Conservation (phyloP, 2,888 invertebrate genomes). For the Diachrysia chrysitis region DNA sequence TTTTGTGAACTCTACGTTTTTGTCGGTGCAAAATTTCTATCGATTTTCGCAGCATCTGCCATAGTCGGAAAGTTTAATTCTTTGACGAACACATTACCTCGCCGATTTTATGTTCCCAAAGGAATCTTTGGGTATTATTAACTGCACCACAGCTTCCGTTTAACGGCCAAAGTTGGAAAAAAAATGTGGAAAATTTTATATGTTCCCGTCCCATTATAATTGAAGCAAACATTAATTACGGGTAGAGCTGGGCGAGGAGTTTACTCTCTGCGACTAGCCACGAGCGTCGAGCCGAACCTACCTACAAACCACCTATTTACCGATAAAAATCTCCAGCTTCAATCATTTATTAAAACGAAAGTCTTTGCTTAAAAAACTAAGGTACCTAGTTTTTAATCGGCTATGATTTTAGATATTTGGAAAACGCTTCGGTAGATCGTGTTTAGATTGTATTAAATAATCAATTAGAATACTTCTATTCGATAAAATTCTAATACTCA, state of each 20-base stretch:
- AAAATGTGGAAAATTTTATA: slow-evolving; percentile 63
- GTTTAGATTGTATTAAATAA: background rate
- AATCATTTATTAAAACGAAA: slow-evolving; percentile 30
- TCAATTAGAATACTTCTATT: background rate
- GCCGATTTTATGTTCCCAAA: slow-evolving; percentile 39
- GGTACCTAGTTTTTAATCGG: background rate
- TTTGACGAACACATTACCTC: slow-evolving; percentile 48
- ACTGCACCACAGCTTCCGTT: slow-evolving; percentile 54
- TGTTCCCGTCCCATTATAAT: slow-evolving; percentile 72
- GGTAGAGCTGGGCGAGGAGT: slow-evolving; percentile 64
- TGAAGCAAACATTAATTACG: slow-evolving; percentile 80
- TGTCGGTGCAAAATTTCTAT: slow-evolving; percentile 57
- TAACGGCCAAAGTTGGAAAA: slow-evolving; percentile 63
- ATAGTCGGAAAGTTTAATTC: slow-evolving; percentile 41
- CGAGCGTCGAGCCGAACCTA: slow-evolving; percentile 34
- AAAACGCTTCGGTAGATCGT: background rate
- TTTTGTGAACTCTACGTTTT: slow-evolving; percentile 62
- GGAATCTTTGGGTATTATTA: slow-evolving; percentile 53
- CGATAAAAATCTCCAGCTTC: slow-evolving; percentile 42
- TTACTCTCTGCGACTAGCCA: slow-evolving; percentile 41
- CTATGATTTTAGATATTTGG: background rate
- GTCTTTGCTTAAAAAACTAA: slow-evolving; percentile 33
- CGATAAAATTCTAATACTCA: too few species aligned
- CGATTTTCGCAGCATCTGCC: slow-evolving; percentile 62
- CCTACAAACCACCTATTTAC: slow-evolving; percentile 21